Base-by-base conservation (phyloP, 2,797 vertebrate species). In the Phataginus tricuspis region DNA sequence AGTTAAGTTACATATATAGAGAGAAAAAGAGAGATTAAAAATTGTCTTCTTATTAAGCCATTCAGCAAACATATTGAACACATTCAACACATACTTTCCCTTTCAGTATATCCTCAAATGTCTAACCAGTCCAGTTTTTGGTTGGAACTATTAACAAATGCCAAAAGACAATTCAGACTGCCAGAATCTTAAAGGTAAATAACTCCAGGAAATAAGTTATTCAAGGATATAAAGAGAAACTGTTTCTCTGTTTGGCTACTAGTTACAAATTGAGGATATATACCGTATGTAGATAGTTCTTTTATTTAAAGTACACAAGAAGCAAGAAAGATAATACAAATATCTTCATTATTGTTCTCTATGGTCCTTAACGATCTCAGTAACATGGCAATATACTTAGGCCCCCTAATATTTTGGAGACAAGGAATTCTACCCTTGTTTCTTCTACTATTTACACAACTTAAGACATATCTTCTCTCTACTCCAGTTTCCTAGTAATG, bases 141-240 rank as follows among this genome's bases (percentile, higher is more conserved):
- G 19, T 27, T 88, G 53, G 77, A 90, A 92, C 89, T 92, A 87
- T 84, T 79, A 94, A 94, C 42, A 95, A 96, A 80, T 78, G n/a
- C 64, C 74, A 85, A 55, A 93, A 78, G 71, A 53, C 19, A 95
- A 91, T 94, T 75, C 66, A 93, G 31, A 91, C 1, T 72, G 15
- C 19, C 49, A 82, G 45, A 92, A 93, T 93, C 59, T 75, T 49
- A 89, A 83, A 94, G 42, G 68, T 57, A 77, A 85, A 90, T 90
- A 94, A 91, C 34, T 71, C 21, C 21, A 55, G 71, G 42, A 34
- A 83, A 71, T 63, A 85, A 63, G 27, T 75, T 77, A 59, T 78
- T 94, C 29, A 92, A 55, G 37, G 11, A 86, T 74, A 74, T 88
- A 85, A 72, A 42, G 23, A 94, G 85, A 94, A 90, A 92, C 11